phyloP scores from a whole-genome alignment of 1,140 invertebrate species.

The Drosophila tsacasi region DNA sequence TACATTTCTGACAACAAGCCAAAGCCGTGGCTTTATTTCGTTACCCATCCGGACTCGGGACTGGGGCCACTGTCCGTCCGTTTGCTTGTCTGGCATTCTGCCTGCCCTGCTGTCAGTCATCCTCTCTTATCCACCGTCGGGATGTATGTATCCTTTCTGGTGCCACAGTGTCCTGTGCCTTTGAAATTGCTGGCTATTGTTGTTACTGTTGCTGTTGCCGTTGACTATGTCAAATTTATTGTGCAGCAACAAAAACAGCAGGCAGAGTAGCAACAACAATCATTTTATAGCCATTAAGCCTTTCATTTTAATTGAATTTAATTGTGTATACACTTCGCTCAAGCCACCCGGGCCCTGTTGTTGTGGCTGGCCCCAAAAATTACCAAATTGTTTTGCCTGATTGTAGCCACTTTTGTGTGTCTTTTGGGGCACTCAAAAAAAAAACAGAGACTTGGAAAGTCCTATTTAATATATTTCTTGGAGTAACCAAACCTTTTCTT shows the following conservation, averaged over 20 bases:
- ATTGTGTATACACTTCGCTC: slow-evolving; percentile 68
- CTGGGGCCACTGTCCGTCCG: not conserved
- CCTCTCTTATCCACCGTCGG: not conserved
- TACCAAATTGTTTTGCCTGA: slow-evolving; percentile 48
- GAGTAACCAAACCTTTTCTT: not conserved
- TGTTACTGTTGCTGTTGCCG: slow-evolving; percentile 16
- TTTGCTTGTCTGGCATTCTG: slow-evolving; percentile 13
- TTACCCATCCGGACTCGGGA: slow-evolving; percentile 13
- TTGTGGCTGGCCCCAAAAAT: slow-evolving; percentile 39
- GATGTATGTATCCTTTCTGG: slow-evolving; percentile 12
- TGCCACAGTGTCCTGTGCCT: slow-evolving; percentile 38
- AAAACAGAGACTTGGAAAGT: not conserved
- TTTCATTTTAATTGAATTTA: slow-evolving; percentile 82
- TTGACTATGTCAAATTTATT: slow-evolving; percentile 63
- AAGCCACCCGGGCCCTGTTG: slow-evolving; percentile 34
- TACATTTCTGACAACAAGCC: slow-evolving; percentile 51
- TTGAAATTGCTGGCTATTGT: slow-evolving; percentile 20
- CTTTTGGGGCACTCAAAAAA: slow-evolving; percentile 18
- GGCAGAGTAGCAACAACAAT: slow-evolving; percentile 52
- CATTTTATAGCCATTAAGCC: slow-evolving; percentile 76
- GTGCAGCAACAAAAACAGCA: slow-evolving; percentile 18
- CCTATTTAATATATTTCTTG: not conserved
- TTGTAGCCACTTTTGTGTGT: slow-evolving; percentile 9
- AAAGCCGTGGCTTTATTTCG: slow-evolving; percentile 40
- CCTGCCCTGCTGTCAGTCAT: slow-evolving; percentile 24